A percentile compares a stretch with the other conserved stretches of the same genome.
Conservation (phyloP, 2,113 vertebrate genomes). For the Turnix velox region DNA sequence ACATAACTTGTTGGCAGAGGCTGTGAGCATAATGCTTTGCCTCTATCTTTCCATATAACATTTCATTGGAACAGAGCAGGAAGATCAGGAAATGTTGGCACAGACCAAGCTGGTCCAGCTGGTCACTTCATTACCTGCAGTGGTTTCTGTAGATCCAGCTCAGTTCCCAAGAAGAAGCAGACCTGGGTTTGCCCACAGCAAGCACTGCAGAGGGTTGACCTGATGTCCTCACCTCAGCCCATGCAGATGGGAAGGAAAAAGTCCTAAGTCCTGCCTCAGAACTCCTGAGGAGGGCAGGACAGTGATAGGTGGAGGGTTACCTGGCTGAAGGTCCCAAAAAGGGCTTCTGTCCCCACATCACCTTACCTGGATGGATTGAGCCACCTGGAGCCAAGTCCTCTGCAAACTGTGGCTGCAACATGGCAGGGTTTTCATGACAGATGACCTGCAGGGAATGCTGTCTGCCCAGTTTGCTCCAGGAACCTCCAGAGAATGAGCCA, state of each 20-base stretch:
- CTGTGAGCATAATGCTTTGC: conserved; percentile 54
- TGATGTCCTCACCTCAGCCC: not conserved
- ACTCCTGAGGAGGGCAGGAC: not conserved
- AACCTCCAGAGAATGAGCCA: rapidly evolving
- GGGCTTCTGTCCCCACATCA: not conserved
- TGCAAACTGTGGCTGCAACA: not conserved
- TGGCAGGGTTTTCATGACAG: not conserved
- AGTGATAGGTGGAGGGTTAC: not conserved
- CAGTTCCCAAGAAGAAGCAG: rapidly evolving
- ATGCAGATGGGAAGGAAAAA: not conserved
- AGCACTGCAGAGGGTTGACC: not conserved
- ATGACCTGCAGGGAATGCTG: rapidly evolving
- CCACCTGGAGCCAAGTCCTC: rapidly evolving
- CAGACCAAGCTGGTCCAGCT: not conserved
- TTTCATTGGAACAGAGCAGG: conserved; percentile 44
- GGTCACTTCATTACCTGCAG: not conserved
- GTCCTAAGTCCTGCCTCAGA: not conserved
- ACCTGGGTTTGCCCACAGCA: not conserved
- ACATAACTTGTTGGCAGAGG: conserved; percentile 67
- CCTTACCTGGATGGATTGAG: not conserved
- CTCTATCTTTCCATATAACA: conserved; percentile 58
- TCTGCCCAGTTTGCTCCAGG: rapidly evolving
- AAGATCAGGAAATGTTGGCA: not conserved
- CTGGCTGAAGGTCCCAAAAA: not conserved
- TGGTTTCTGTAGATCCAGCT: not conserved